Evolutionary conservation across 2,797 vertebrate genomes (phyloP).

Genomic region (Tinamus major): DNA sequence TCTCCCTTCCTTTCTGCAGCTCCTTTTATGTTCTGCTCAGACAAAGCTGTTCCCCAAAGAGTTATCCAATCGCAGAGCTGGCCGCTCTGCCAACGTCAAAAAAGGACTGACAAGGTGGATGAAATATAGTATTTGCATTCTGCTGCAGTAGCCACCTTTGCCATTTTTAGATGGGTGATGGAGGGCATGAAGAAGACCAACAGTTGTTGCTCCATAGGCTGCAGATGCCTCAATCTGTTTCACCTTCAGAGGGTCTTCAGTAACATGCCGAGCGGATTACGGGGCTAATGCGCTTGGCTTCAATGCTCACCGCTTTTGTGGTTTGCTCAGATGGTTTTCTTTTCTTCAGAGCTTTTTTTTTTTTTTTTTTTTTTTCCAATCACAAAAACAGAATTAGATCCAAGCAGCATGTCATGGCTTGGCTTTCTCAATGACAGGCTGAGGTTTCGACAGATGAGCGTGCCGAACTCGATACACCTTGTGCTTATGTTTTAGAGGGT

Average conservation of each 20-base stretch:
- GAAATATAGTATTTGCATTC: neutral
- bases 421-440: neutral
- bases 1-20: neutral
- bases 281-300: neutral
- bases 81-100: neutral
- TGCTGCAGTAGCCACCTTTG: neutral
- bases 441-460: neutral
- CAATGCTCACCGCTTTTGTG: neutral
- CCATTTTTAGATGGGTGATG: neutral
- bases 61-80: neutral
- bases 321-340: neutral
- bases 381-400: neutral
- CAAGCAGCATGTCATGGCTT: neutral
- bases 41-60: neutral
- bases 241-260: neutral
- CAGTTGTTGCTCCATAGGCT: neutral
- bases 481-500: neutral
- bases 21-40: neutral
- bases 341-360: neutral
- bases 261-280: neutral
- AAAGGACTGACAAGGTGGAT: neutral
- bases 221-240: neutral
- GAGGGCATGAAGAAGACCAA: neutral
- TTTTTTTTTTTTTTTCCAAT: neutral
- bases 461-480: neutral